These are phyloP conservation scores for Ormyrus nitidulus DNA, from an alignment of 2,888 invertebrate genomes.

Conservation along the genomic window DNA sequence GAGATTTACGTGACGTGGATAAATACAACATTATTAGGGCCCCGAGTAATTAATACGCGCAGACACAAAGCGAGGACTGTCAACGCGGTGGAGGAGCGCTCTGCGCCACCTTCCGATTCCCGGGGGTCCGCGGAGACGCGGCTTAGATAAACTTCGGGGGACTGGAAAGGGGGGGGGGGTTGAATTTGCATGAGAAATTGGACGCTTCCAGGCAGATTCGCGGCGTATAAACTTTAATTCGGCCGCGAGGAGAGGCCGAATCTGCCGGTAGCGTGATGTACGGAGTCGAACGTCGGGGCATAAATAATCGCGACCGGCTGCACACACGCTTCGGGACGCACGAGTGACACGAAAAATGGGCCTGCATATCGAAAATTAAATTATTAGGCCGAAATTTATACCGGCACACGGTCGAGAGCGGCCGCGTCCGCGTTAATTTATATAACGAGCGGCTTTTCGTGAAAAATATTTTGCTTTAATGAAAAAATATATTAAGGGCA, in stretches of 20 bases:
- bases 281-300: constrained; percentile 2
- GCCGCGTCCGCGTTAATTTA: no score
- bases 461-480: no score
- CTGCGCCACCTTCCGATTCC: neutral
- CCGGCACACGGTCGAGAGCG: no score
- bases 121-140: neutral
- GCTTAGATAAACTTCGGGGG: neutral
- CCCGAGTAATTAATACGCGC: constrained; percentile 40
- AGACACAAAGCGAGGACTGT: neutral
- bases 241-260: neutral
- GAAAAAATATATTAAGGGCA: no score
- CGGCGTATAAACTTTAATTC: neutral
- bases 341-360: constrained; percentile 17
- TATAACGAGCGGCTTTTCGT: no score
- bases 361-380: constrained; percentile 25
- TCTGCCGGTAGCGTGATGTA: constrained; percentile 8
- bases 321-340: neutral
- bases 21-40: constrained; percentile 53
- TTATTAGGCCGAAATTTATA: constrained; percentile 32
- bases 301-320: constrained; percentile 11
- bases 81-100: neutral
- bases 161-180: neutral
- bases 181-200: constrained; percentile 32
- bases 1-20: constrained; percentile 61
- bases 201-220: neutral